These are phyloP conservation scores for Neria commutata DNA, from an alignment of 2,888 invertebrate species.

Conservation along the genomic window DNA sequence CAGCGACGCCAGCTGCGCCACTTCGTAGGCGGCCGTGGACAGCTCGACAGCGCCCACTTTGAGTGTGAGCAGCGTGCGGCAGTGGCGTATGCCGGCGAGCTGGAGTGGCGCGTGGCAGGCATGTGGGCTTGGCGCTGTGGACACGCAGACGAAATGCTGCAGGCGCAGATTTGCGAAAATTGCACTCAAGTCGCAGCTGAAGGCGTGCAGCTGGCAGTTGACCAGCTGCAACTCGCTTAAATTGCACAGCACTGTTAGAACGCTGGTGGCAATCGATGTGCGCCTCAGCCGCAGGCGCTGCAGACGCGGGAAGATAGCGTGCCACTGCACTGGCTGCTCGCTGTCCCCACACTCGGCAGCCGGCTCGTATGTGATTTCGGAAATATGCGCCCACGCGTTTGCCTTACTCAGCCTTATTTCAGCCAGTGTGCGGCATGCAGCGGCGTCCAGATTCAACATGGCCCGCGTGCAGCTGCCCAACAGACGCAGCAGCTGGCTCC, in stretches of 20 bases:
- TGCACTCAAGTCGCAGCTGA: neutral
- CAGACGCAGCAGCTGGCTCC: constrained; percentile 25
- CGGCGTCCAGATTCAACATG: constrained; percentile 32
- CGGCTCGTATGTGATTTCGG: constrained; percentile 19
- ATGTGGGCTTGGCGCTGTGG: too few species aligned
- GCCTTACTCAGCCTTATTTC: constrained; percentile 3
- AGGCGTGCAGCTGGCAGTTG: neutral
- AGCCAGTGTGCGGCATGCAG: constrained; percentile 22
- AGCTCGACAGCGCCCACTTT: neutral
- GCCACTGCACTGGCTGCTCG: constrained; percentile 8
- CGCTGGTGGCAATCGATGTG: neutral
- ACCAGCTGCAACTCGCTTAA: neutral
- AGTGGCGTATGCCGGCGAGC: neutral
- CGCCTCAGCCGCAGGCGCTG: neutral
- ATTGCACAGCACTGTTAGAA: neutral
- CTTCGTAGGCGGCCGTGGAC: neutral
- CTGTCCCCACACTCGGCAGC: constrained; percentile 26
- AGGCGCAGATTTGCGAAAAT: neutral
- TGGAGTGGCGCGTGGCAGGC: neutral
- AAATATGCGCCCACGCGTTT: constrained; percentile 11
- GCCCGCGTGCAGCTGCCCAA: neutral
- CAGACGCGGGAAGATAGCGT: neutral
- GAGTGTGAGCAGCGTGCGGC: neutral
- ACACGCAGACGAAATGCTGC: neutral
- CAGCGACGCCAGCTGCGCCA: neutral